Base-by-base conservation (phyloP, 2,888 invertebrate species). In the Diarsia mendica region DNA sequence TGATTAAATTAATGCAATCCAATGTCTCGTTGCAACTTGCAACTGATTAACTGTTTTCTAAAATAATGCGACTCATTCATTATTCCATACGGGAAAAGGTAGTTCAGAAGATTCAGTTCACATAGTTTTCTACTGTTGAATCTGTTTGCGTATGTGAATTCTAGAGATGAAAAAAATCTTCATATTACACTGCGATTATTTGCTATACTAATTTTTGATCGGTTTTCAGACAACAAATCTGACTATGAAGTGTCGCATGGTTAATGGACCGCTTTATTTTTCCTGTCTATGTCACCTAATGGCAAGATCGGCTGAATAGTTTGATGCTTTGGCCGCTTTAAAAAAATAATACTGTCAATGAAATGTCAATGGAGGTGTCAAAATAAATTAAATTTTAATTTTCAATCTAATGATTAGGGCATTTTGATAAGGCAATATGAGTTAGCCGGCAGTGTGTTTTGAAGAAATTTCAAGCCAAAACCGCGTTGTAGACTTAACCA, bases 361-460 rank as follows among this genome's bases (percentile, higher is more conserved):
- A 68, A 78, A 61, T 60, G 77, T 80, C 74, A 80, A 60, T 80
- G 13, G 33, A n/a, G 2, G 66, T 81, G 85, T 83, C 83, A 83
- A 85, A 74, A 75, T 82, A 67, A 77, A 63, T 67, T 64, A 63
- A 61, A 39, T 70, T 65, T 55, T 69, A 70, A 23, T 77, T 73
- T 75, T 73, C 58, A 39, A 4, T 53, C 0, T 46, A 67, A 86
- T 89, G 91, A 91, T 90, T 87, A 88, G 33, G 84, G 85, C 85
- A 77, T 91, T 92, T 92, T 90, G 90, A 89, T 90, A 89, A 78
- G 77, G 72, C 72, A 82, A 67, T 81, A 82, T 88, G 85, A 84
- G 72, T 75, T 85, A 85, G 63, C 81, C 82, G 85, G 86, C 76
- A 67, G 86, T 82, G 85, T 86, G 83, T 86, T 78, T 77, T 87